Conservation (phyloP, 2,797 vertebrate species). For the Pangasius mekongensis region DNA sequence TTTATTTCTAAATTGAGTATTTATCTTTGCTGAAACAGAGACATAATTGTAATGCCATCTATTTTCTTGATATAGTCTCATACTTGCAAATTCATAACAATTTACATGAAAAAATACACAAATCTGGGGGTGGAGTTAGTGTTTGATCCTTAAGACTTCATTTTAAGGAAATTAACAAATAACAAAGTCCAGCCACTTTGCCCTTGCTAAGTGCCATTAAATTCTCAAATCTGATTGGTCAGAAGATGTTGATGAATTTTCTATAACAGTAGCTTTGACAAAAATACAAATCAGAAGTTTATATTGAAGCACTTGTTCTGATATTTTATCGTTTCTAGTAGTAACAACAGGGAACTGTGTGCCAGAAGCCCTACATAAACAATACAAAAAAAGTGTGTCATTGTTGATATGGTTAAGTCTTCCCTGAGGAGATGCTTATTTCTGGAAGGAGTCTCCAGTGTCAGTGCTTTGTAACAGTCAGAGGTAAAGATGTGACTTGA, state of each 20-base stretch:
- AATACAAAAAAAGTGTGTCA: no score
- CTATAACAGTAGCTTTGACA: neutral
- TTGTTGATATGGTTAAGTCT: no score
- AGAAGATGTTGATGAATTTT: neutral
- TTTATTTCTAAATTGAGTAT: neutral
- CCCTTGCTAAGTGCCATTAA: neutral
- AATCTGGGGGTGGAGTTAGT: neutral
- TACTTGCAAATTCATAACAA: neutral
- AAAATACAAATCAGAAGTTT: neutral
- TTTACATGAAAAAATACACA: neutral
- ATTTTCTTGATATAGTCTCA: neutral
- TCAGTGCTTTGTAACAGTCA: neutral
- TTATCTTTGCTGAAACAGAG: neutral
- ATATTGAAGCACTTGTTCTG: neutral
- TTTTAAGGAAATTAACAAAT: neutral
- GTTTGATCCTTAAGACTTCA: neutral
- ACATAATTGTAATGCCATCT: neutral
- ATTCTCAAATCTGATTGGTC: neutral
- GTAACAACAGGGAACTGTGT: neutral
- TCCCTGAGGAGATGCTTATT: no score
- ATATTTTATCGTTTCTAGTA: neutral
- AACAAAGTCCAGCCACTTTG: neutral
- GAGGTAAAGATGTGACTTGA: neutral
- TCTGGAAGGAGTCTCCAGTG: no score
- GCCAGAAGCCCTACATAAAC: neutral